These are phyloP conservation scores for Drosophila takahashii DNA, from an alignment of 1,140 invertebrate species.

Conservation along the genomic window DNA sequence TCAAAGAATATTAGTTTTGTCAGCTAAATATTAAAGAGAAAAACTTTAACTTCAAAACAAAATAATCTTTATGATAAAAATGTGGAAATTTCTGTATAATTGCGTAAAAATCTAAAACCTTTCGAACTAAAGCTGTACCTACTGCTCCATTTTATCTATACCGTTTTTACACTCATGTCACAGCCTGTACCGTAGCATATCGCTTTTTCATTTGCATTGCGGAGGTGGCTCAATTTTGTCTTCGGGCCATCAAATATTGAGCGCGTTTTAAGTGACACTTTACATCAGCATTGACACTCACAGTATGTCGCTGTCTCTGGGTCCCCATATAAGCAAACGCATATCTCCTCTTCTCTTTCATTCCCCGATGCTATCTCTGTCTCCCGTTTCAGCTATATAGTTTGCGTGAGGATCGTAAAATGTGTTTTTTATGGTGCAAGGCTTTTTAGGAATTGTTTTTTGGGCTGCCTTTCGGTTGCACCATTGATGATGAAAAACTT, in stretches of 20 bases:
- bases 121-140: neutral
- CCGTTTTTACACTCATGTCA: constrained; percentile 24
- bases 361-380: constrained; percentile 19
- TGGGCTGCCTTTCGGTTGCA: constrained; percentile 16
- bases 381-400: constrained; percentile 16
- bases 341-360: neutral
- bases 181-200: constrained; percentile 7
- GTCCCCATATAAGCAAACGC: neutral
- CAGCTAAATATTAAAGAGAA: too few species aligned
- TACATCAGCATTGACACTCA: constrained; percentile 69
- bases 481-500: constrained; percentile 50
- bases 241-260: constrained; percentile 72
- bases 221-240: constrained; percentile 75
- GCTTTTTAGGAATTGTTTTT: constrained; percentile 52
- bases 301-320: neutral
- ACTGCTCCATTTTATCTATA: neutral
- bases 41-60: too few species aligned
- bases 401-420: constrained; percentile 50
- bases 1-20: too few species aligned
- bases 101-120: neutral
- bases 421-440: constrained; percentile 48
- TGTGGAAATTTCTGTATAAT: too few species aligned
- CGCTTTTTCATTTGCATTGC: constrained; percentile 44
- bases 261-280: constrained; percentile 75
- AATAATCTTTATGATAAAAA: too few species aligned